phyloP scores from a whole-genome alignment of 2,113 vertebrate species.

The Turnix velox region DNA sequence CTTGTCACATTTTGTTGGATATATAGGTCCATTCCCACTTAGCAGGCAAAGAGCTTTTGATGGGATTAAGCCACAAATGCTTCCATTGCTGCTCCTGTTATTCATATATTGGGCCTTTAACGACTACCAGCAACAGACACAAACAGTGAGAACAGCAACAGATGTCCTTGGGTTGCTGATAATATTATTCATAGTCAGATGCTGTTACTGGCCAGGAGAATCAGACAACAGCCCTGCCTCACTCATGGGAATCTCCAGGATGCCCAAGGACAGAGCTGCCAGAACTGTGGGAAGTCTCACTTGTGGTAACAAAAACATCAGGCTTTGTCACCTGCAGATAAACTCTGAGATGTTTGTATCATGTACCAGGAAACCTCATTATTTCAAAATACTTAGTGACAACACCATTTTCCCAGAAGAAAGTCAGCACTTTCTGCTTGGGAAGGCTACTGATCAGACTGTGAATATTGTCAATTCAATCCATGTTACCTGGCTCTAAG shows the following conservation, averaged over 20 bases:
- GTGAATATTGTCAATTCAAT: not conserved
- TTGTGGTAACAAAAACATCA: not conserved
- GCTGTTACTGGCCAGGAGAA: not conserved
- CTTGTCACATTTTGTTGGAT: not conserved
- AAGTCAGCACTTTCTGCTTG: not conserved
- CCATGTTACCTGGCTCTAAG: not conserved
- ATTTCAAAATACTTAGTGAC: not conserved
- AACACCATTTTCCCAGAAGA: not conserved
- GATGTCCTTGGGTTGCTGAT: slow-evolving; percentile 1
- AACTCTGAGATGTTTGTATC: not conserved
- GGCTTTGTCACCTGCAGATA: not conserved
- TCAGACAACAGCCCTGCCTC: not conserved
- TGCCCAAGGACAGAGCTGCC: not conserved
- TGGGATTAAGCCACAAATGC: not conserved
- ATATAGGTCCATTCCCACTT: not conserved
- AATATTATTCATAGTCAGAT: not conserved
- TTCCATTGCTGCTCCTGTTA: not conserved
- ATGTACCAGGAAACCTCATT: not conserved
- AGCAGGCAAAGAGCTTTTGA: not conserved
- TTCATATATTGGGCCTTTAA: not conserved
- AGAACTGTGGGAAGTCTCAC: not conserved
- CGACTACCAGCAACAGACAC: slow-evolving; percentile 19
- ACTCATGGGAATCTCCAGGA: not conserved
- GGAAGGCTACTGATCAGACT: not conserved
- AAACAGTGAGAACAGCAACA: not conserved